Evolutionary conservation across 2,888 invertebrate genomes (phyloP), one percentile per base, ranked within the genome.

Genomic region (Oscheius sp.): DNA sequence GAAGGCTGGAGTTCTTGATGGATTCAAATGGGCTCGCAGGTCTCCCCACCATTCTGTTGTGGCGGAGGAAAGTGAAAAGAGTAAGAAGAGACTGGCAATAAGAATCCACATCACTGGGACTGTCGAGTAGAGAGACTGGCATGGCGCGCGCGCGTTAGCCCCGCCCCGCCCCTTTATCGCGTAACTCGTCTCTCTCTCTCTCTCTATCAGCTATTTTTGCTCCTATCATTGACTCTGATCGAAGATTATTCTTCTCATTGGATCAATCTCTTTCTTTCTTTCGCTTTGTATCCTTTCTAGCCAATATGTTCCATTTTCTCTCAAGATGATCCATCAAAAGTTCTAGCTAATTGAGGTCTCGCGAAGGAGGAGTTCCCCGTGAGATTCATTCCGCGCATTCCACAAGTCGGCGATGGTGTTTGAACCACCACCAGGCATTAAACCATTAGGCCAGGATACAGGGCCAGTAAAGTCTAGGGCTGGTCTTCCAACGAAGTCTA

Each of bases 31-130:
- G 12, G 85, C 85, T n/a, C 85, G 65, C 6, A 82, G 73, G 65
- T 85, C 85, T 29, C 85, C 85, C 78, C 84, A 85, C 85, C 85
- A 85, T 69, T 85, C 85, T 15, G 85, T 85, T 31, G 85, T 85
- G 17, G 80, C 72, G 48, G 27, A 15, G 15, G 65, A 52, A 31
- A 68, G 46, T 17, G 58, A 25, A 23, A 68, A 42, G 58, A 45
- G 33, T 17, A 39, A 42, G 29, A 48, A 58, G 33, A 33, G 29
- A 17, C 29, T 42, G 17, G 25, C 42, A 45, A 66, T 25, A 42
- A 57, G 55, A 20, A 66, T 53, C 55, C 46, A 50, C 50, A 50
- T 64, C 64, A 50, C 34, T 20, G n/a, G n/a, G n/a, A 25, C 5
- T 3, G 50, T n/a, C 23, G n/a, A n/a, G n/a, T n/a, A n/a, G n/a